Evolutionary conservation across 2,888 invertebrate genomes (phyloP).

Genomic region (Callyntrura guangdongensis): DNA sequence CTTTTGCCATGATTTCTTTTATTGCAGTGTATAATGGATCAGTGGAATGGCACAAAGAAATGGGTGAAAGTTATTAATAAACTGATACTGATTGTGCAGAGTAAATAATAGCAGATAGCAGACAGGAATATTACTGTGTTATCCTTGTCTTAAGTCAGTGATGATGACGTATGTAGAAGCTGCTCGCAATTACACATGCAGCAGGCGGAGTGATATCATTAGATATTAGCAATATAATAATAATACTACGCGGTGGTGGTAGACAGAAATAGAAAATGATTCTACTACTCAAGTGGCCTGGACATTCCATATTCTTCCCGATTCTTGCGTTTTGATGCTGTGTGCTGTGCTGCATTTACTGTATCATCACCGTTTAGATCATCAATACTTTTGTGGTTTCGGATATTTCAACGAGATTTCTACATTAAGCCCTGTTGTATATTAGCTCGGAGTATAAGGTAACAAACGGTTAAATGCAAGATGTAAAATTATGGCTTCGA

Average conservation of each 20-base stretch:
- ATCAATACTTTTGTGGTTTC: neutral
- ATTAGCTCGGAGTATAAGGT: constrained; percentile 43
- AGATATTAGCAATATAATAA: constrained; percentile 8
- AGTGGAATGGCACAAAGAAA: neutral
- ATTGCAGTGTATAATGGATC: constrained; percentile 36
- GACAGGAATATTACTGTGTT: constrained; percentile 27
- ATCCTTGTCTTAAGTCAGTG: neutral
- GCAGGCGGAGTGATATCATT: constrained; percentile 40
- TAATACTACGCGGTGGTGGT: constrained; percentile 16
- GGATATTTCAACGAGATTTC: constrained; percentile 33
- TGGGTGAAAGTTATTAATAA: constrained; percentile 6
- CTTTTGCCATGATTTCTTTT: neutral
- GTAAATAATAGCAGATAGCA: constrained; percentile 22
- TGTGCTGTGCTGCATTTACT: neutral
- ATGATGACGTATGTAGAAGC: too few species aligned
- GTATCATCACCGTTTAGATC: constrained; percentile 22
- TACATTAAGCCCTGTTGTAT: constrained; percentile 19
- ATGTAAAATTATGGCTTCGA: constrained; percentile 25
- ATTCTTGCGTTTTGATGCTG: constrained; percentile 41
- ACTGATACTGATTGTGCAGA: constrained; percentile 4
- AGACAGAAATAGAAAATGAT: constrained; percentile 58
- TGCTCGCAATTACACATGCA: neutral
- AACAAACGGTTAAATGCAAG: neutral
- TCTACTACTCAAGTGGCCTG: constrained; percentile 47
- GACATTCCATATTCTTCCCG: constrained; percentile 56